Evolutionary conservation across 2,888 invertebrate genomes (phyloP), one percentile per base, ranked within the genome.

Genomic region (Lamellibrachia columna): DNA sequence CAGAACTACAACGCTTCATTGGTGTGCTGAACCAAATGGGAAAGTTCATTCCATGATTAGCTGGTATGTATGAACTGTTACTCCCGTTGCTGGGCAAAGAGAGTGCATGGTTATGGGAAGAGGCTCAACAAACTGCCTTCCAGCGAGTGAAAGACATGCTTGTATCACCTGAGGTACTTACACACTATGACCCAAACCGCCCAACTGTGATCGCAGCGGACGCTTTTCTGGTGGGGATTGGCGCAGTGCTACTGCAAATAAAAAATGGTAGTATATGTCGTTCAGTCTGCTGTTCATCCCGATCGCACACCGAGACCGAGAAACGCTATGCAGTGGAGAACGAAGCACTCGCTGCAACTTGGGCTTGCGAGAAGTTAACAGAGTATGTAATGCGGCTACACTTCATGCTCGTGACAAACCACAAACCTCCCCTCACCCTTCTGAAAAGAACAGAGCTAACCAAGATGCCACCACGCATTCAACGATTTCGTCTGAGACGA

Each of bases 241-340:
- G 95, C 95, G 0, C 93, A 93, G 40, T 40, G 40, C 1, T 40
- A 9, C 91, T 91, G n/a, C 93, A 93, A 91, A 60, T 22, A 3
- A 1, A 93, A 22, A 93, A 93, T 7, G 92, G 94, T n/a, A 93
- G 93, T 7, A 90, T 92, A 11, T 93, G 94, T 93, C 94, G 95
- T 92, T 95, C 96, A 28, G 95, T 96, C 11, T 95, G 95, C 4
- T 96, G 95, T 93, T 95, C 95, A 0, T 96, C 95, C 1, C 94
- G 95, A 93, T 94, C 95, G 28, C 92, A 96, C 53, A 95, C 94
- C 90, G 93, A 93, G 3, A 94, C 95, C 7, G 96, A 96, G 93
- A 94, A 93, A 52, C 93, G 95, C 40, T 96, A 96, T 93, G 95
- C 96, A 0, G 95, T 96, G 11, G 96, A 96, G 93, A 96, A 96